Conservation (phyloP, 2,797 vertebrate genomes). For the Cetoscarus ocellatus region DNA sequence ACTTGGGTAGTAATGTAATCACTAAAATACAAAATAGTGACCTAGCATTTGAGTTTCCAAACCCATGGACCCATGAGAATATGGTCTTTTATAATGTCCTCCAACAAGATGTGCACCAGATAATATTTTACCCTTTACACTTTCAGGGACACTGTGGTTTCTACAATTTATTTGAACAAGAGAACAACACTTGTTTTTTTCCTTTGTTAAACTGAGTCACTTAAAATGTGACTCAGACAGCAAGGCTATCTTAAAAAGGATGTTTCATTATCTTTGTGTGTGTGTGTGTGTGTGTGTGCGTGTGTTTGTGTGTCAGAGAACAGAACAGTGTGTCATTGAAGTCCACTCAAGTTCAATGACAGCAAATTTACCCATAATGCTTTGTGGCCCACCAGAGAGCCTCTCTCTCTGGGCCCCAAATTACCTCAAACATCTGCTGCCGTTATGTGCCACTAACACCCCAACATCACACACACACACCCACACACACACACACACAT, state of each 20-base stretch:
- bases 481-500: slow-evolving; percentile 24
- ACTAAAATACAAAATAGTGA: no score
- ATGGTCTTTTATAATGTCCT: no score
- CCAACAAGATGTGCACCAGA: no score
- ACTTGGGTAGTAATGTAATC: no score
- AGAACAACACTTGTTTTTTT: slow-evolving; percentile 5
- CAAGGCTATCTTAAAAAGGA: slow-evolving; percentile 16
- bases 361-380: slow-evolving; percentile 78
- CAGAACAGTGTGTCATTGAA: slow-evolving; percentile 66
- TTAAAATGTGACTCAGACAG: slow-evolving; percentile 27
- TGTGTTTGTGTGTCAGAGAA: slow-evolving; percentile 25
- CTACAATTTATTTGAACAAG: no score
- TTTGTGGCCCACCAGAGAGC: slow-evolving; percentile 72
- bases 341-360: slow-evolving; percentile 68
- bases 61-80: no score
- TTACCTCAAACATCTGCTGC: slow-evolving; percentile 81
- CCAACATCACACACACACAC: slow-evolving; percentile 19
- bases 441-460: slow-evolving; percentile 68
- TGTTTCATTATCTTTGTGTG: neutral
- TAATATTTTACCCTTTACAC: no score
- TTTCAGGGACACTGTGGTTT: no score
- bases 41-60: no score
- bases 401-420: slow-evolving; percentile 75
- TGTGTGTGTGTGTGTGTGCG: slow-evolving; percentile 16
- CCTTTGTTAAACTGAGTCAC: slow-evolving; percentile 7